Evolutionary conservation across 1,140 invertebrate genomes (phyloP).

Genomic region (Brachionus angularis): DNA sequence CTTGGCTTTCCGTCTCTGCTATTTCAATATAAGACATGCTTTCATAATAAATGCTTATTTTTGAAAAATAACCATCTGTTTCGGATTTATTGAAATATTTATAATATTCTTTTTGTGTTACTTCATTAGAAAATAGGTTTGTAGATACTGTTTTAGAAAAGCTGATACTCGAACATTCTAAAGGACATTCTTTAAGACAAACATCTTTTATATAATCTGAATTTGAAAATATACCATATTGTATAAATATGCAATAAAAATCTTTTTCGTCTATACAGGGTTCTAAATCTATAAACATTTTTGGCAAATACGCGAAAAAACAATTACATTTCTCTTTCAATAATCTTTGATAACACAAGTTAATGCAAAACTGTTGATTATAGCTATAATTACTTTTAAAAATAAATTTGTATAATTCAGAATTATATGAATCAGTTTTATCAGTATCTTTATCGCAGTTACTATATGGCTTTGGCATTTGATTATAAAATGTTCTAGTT

Average conservation of each 20-base stretch:
- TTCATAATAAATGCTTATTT: background rate
- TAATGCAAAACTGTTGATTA: background rate
- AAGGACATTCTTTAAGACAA: background rate
- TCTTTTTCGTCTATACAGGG: too few species aligned
- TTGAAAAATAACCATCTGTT: background rate
- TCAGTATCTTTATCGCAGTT: background rate
- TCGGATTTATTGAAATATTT: too few species aligned
- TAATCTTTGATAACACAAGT: background rate
- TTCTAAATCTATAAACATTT: too few species aligned
- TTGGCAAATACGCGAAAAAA: background rate
- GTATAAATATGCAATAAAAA: too few species aligned
- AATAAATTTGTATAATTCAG: background rate
- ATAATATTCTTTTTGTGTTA: too few species aligned
- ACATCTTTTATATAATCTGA: background rate
- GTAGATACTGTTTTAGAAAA: background rate
- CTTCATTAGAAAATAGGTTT: background rate
- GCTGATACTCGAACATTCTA: background rate
- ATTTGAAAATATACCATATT: too few species aligned
- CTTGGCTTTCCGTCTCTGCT: background rate
- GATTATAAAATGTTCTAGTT: background rate
- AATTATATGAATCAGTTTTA: background rate
- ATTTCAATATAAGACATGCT: background rate
- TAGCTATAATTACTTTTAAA: background rate
- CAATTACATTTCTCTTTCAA: background rate
- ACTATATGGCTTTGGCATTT: conserved; percentile 17